Evolutionary conservation across 2,113 vertebrate genomes (phyloP).

Genomic region (Scartelaos histophorus): DNA sequence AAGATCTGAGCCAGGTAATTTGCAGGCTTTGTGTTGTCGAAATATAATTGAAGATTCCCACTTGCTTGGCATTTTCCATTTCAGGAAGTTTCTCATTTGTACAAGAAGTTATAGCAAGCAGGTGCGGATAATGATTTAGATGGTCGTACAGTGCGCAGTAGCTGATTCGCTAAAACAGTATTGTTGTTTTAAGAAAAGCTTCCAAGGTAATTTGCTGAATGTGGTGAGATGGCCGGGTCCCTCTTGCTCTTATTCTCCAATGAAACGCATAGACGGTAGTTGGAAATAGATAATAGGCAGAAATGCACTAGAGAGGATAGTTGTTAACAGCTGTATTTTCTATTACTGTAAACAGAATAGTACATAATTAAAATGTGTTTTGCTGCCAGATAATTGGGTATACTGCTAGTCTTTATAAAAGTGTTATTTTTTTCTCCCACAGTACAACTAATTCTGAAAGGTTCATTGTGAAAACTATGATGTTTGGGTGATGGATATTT

Average conservation of each 20-base stretch:
- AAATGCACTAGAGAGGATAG: background rate
- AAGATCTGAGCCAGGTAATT: background rate
- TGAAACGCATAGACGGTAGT: background rate
- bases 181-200: background rate
- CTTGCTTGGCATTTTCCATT: background rate
- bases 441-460: background rate
- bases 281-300: background rate
- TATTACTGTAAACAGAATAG: background rate
- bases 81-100: constrained; percentile 9
- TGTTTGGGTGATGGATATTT: too few species aligned
- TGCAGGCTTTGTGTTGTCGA: background rate
- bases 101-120: background rate
- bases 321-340: background rate
- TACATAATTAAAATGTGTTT: constrained; percentile 4
- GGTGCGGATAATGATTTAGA: background rate
- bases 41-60: background rate
- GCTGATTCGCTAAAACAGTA: background rate
- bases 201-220: background rate
- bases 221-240: background rate
- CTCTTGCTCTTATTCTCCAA: background rate
- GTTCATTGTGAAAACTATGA: background rate
- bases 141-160: background rate
- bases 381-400: background rate
- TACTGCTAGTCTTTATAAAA: background rate
- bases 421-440: background rate